Conservation (phyloP, 2,113 vertebrate species). For the Baryphthengus martii region DNA sequence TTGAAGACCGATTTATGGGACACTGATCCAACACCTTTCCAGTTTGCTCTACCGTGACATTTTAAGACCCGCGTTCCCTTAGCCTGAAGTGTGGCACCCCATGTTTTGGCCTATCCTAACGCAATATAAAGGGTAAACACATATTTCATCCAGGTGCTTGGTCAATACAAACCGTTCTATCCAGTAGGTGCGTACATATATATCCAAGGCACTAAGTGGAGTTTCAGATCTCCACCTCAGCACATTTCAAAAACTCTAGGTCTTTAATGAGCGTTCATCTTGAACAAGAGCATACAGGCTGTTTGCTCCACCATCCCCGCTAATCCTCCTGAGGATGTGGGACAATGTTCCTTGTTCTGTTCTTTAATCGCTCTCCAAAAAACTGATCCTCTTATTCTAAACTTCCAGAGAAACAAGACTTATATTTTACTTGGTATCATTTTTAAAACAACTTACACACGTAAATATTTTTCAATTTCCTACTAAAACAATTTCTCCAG, state of each 20-base stretch:
- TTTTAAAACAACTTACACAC: conserved; percentile 38
- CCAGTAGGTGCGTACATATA: background rate
- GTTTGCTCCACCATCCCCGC: background rate
- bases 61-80: background rate
- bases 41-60: background rate
- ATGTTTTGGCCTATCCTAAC: background rate
- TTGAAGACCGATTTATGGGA: background rate
- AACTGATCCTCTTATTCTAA: background rate
- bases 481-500: conserved; percentile 32
- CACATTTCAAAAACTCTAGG: background rate
- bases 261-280: background rate
- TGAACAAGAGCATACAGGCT: background rate
- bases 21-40: background rate
- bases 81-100: background rate
- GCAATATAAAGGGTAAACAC: background rate
- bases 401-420: conserved; percentile 8
- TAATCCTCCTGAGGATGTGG: background rate
- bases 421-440: conserved; percentile 11
- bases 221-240: background rate
- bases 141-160: background rate
- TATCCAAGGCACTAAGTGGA: accelerated
- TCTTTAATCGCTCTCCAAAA: background rate
- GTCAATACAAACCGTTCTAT: background rate
- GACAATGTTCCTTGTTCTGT: background rate
- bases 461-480: conserved; percentile 41